These are phyloP conservation scores for Ceyx cyanopectus DNA, from an alignment of 2,113 vertebrate genomes.

Conservation along the genomic window DNA sequence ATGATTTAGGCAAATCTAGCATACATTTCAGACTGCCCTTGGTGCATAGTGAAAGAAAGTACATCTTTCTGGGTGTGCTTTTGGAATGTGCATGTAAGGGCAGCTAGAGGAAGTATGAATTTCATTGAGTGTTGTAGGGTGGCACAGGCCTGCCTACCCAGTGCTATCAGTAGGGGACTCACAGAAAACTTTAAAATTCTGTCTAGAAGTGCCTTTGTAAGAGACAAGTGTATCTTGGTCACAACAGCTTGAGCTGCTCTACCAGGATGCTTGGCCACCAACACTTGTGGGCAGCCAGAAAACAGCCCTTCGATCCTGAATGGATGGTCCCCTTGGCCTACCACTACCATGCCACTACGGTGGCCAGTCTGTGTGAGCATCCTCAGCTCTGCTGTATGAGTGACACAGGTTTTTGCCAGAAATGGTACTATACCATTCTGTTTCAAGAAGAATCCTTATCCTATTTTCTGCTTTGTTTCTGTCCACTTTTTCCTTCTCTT, in stretches of 20 bases:
- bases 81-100: fast-evolving
- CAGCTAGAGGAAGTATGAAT: neutral
- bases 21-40: neutral
- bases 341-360: fast-evolving
- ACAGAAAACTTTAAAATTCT: neutral
- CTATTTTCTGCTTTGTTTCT: neutral
- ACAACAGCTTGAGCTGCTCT: neutral
- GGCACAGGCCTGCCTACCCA: neutral
- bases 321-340: neutral
- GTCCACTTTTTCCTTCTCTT: neutral
- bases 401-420: neutral
- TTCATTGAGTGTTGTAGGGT: neutral
- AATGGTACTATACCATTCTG: neutral
- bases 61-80: neutral
- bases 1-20: neutral
- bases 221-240: fast-evolving
- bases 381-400: neutral
- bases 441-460: neutral
- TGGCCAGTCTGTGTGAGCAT: neutral
- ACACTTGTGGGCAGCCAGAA: neutral
- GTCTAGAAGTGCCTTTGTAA: neutral
- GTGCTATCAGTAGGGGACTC: neutral
- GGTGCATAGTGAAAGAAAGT: neutral
- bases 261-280: neutral
- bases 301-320: fast-evolving